Evolutionary conservation across 2,113 vertebrate species (phyloP).

Genomic region (rabbit (Oryctolagus cuniculus)): mOryCun1.1 NC_091442.1:62022501-62023000

Average conservation of each 20-base stretch:
- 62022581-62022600: too few relatives aligned
- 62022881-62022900: neutral
- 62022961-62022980: neutral
- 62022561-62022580: too few relatives aligned
- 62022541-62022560: too few relatives aligned
- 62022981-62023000: neutral
- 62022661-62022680: too few relatives aligned
- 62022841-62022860: neutral
- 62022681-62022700: conserved; percentile 51
- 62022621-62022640: too few relatives aligned
- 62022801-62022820: neutral
- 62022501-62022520: too few relatives aligned
- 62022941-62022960: neutral
- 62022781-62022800: conserved; percentile 1
- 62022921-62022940: neutral
- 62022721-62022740: conserved; percentile 35
- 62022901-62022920: neutral
- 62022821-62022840: neutral
- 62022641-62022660: too few relatives aligned
- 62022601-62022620: too few relatives aligned
- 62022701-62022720: neutral
- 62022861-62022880: neutral
- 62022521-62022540: too few relatives aligned
- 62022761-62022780: neutral
- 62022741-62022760: conserved; percentile 31